Base-by-base conservation (phyloP, 2,888 invertebrate genomes). In the Agriopis leucophaearia region DNA sequence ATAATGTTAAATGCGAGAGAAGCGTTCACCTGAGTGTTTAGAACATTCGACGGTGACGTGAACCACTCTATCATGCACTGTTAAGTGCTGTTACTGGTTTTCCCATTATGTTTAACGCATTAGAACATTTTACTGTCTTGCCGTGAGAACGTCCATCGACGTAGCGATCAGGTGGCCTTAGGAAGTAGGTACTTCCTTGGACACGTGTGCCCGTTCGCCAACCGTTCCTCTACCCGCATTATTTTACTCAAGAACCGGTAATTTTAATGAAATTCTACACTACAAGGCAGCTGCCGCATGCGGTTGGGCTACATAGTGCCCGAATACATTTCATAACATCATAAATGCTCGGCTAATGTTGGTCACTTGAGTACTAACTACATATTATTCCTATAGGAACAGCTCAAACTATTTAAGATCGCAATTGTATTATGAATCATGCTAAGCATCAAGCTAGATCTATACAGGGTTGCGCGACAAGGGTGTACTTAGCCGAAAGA, bases 201-300 rank as follows among this genome's bases (percentile, higher is more conserved):
- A 86, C 91, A 91, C 90, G 89, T 90, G 90, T 88, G 86, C 74
- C 78, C 75, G 79, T 82, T 83, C 78, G 84, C 87, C 77, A 88
- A 87, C 88, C 87, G 88, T 85, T 82, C 82, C 76, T 79, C 81
- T 83, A 86, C 91, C 91, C 91, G 91, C 91, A 92, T 91, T 88
- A 88, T 86, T 90, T 88, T 64, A 69, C 64, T 56, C 84, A 85
- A 84, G 85, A 89, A 91, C 91, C 91, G 90, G 91, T 90, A 87
- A 85, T 85, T 86, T 88, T 91, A 91, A 91, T 91, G 90, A 87
- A 89, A 91, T 92, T 90, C 90, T 87, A 90, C 82, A 89, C 85
- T 86, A 82, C 82, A 83, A 73, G 85, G 89, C 92, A 92, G 92
- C 92, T 92, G 91, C 85, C 80, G 86, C 88, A 85, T 87, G 84